Evolutionary conservation across 2,888 invertebrate species (phyloP).

Genomic region (Drepanosiphum platanoidis): DNA sequence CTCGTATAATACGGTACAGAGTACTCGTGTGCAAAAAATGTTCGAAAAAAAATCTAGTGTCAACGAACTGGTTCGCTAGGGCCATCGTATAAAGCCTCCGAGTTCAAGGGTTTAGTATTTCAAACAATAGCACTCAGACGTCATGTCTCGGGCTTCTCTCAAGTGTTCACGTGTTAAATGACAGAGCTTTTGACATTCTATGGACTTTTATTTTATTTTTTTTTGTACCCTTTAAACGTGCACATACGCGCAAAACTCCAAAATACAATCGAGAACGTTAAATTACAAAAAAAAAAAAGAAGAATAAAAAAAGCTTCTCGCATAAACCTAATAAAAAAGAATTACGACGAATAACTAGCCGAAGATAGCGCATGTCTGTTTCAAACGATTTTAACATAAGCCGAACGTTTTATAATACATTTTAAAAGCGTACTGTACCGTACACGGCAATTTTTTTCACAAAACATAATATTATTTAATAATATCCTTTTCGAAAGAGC

Average conservation of each 20-base stretch:
- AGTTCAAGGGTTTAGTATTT: background rate
- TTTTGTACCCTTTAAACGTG: background rate
- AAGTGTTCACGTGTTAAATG: slow-evolving; percentile 5
- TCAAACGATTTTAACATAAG: too few species aligned
- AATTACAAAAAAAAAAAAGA: too few species aligned
- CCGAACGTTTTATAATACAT: too few species aligned
- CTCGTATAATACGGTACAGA: background rate
- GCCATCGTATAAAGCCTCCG: background rate
- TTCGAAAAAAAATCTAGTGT: background rate
- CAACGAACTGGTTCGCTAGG: background rate
- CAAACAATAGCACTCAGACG: background rate
- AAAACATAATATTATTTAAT: too few species aligned
- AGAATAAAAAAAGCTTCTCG: background rate
- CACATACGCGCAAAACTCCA: background rate
- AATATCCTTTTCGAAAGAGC: background rate
- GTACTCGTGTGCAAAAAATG: background rate
- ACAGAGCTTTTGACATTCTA: background rate
- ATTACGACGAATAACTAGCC: too few species aligned
- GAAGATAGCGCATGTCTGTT: too few species aligned
- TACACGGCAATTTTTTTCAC: too few species aligned
- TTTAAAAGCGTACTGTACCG: too few species aligned
- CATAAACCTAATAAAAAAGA: background rate
- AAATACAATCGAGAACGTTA: background rate
- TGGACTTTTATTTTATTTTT: background rate
- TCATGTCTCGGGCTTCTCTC: background rate